Evolutionary conservation across 37 sponge, comb jelly and placozoan species (phyloP).

Genomic region (Aplysina aerophoba): DNA sequence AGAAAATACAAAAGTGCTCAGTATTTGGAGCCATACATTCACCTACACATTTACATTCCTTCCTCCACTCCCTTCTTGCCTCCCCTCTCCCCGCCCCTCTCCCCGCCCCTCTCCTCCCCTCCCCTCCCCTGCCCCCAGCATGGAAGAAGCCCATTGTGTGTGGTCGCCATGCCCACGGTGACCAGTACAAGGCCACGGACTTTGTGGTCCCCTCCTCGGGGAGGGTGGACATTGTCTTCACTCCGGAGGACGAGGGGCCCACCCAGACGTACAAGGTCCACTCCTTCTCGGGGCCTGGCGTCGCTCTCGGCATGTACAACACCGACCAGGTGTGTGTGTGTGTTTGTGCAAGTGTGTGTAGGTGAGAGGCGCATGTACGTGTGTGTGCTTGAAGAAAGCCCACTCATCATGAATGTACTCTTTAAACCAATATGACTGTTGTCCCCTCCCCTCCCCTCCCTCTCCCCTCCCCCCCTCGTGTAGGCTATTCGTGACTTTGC

Average conservation of each 20-base stretch:
- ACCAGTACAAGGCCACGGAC: conserved; percentile 97
- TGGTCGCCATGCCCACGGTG: conserved; percentile 95
- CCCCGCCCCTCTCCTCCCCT: neutral
- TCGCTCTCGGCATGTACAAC: conserved; percentile 96
- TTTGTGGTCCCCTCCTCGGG: conserved; percentile 92
- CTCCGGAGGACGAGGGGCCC: conserved; percentile 72
- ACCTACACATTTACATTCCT: neutral
- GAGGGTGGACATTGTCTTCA: conserved; percentile 83
- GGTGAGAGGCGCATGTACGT: neutral
- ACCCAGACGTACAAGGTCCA: conserved; percentile 59
- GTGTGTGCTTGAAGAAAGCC: neutral
- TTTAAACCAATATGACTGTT: too few relatives aligned
- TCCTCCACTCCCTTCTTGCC: neutral
- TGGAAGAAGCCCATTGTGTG: conserved; percentile 95
- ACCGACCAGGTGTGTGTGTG: conserved; percentile 70
- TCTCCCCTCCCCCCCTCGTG: neutral
- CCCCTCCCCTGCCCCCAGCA: conserved; percentile 33
- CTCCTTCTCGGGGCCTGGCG: conserved; percentile 79
- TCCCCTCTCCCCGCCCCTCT: neutral
- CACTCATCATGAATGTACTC: too few relatives aligned
- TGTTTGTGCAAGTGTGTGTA: neutral
- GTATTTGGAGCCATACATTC: neutral
- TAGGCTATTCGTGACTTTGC: conserved; percentile 92
- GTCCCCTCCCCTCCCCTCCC: neutral
- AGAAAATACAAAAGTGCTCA: too few relatives aligned